Percentiles rank a stretch among this genome's conserved stretches.
Conservation (phyloP, 2,113 vertebrate genomes). For the Pampusana beccarii region DNA sequence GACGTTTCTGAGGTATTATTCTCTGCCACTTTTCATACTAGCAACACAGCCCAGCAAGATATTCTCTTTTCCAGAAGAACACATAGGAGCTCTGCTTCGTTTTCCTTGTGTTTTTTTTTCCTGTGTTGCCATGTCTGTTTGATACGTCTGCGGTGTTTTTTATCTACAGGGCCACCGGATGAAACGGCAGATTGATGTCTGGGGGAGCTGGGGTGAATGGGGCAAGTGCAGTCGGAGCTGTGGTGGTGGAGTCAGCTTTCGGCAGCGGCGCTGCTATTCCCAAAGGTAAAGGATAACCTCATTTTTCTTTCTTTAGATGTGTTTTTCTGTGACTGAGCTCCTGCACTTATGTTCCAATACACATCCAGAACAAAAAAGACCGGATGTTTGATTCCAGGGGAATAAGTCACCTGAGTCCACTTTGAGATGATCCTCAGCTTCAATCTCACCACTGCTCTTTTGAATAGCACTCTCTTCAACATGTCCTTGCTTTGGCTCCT, state of each 20-base stretch:
- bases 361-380: not conserved
- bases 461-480: not conserved
- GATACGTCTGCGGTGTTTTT: not conserved
- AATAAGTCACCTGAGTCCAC: not conserved
- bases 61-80: not conserved
- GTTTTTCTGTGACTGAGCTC: not conserved
- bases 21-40: not conserved
- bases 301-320: not conserved
- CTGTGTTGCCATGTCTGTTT: not conserved
- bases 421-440: not conserved
- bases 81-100: not conserved
- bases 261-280: conserved; percentile 83
- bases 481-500: not conserved
- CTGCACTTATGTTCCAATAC: not conserved
- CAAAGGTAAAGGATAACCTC: conserved; percentile 76
- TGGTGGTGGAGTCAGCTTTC: conserved; percentile 85
- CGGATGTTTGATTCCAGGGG: not conserved
- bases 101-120: not conserved
- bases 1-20: not conserved
- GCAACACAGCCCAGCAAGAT: not conserved
- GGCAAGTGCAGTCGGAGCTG: conserved; percentile 91
- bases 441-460: not conserved
- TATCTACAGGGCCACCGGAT: conserved; percentile 32
- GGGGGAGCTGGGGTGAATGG: conserved; percentile 89
- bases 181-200: conserved; percentile 77